These are phyloP conservation scores for Lysandra bellargus DNA, from an alignment of 2,888 invertebrate species.

Conservation along the genomic window DNA sequence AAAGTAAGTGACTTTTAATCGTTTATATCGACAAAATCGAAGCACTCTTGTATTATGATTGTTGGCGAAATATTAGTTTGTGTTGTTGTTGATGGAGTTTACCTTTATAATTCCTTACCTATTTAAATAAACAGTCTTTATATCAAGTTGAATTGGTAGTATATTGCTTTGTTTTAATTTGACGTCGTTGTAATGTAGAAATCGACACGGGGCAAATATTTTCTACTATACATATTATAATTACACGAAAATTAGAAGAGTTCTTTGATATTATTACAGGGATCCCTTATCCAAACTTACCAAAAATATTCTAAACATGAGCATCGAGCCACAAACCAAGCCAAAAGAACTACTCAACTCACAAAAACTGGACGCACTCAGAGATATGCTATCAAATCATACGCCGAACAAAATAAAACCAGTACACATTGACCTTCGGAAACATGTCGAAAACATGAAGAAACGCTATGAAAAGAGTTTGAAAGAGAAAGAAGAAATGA, in stretches of 20 bases:
- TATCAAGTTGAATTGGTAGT: too few relatives aligned
- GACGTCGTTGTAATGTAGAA: too few relatives aligned
- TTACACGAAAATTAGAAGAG: not conserved
- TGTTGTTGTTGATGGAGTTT: too few relatives aligned
- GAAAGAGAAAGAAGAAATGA: constrained; percentile 50
- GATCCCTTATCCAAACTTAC: constrained; percentile 72
- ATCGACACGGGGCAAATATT: too few relatives aligned
- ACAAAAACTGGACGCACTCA: constrained; percentile 75
- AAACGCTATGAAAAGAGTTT: constrained; percentile 61
- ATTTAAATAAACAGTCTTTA: too few relatives aligned
- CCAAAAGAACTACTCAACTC: constrained; percentile 64
- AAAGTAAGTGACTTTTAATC: constrained; percentile 38
- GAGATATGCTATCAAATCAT: constrained; percentile 74
- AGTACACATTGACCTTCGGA: constrained; percentile 67
- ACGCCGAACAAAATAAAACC: constrained; percentile 77
- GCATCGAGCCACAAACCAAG: constrained; percentile 65
- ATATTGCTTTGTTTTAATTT: too few relatives aligned
- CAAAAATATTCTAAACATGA: constrained; percentile 77
- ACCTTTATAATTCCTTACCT: too few relatives aligned
- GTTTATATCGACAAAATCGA: too few relatives aligned
- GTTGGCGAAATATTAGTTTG: too few relatives aligned
- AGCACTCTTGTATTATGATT: too few relatives aligned
- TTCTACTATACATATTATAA: not conserved
- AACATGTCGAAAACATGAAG: constrained; percentile 62
- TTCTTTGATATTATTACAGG: constrained; percentile 46